These are phyloP conservation scores for Phoxinus dragarum DNA, from an alignment of 2,797 vertebrate genomes.

Conservation along the genomic window DNA sequence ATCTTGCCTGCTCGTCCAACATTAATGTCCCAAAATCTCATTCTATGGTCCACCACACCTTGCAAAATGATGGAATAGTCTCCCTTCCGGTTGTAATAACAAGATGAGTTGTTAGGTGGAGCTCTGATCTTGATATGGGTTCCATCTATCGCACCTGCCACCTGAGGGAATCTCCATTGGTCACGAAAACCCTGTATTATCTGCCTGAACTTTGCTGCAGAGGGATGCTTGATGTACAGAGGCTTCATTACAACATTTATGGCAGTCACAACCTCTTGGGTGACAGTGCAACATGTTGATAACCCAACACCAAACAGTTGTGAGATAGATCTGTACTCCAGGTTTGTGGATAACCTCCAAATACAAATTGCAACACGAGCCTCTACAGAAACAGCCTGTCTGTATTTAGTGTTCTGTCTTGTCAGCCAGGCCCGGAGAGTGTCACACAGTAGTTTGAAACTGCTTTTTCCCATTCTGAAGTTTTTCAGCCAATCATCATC, in stretches of 20 bases:
- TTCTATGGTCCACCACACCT: slow-evolving; percentile 52
- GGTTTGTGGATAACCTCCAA: neutral
- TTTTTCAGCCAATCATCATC: slow-evolving; percentile 29
- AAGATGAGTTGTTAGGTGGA: slow-evolving; percentile 4
- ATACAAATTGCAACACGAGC: neutral
- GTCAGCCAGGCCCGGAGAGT: neutral
- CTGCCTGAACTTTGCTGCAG: slow-evolving; percentile 28
- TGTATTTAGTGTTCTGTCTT: neutral
- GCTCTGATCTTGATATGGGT: slow-evolving; percentile 30
- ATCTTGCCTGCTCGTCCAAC: slow-evolving; percentile 48
- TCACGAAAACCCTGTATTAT: slow-evolving; percentile 46
- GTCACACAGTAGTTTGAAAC: slow-evolving; percentile 25
- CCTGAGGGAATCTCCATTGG: slow-evolving; percentile 10
- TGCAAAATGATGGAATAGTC: slow-evolving; percentile 56
- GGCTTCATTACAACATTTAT: slow-evolving; percentile 28
- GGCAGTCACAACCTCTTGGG: slow-evolving; percentile 42
- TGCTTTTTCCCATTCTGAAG: slow-evolving; percentile 29
- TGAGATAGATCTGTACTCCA: neutral
- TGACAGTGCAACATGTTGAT: too few species aligned
- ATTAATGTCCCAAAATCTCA: slow-evolving; percentile 50
- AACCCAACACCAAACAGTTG: too few species aligned
- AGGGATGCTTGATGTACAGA: too few species aligned
- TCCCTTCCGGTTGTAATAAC: slow-evolving; percentile 55
- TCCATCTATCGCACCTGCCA: neutral
- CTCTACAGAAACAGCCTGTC: slow-evolving; percentile 1